phyloP scores from a whole-genome alignment of 2,113 vertebrate genomes.

The Pitta sordida region DNA sequence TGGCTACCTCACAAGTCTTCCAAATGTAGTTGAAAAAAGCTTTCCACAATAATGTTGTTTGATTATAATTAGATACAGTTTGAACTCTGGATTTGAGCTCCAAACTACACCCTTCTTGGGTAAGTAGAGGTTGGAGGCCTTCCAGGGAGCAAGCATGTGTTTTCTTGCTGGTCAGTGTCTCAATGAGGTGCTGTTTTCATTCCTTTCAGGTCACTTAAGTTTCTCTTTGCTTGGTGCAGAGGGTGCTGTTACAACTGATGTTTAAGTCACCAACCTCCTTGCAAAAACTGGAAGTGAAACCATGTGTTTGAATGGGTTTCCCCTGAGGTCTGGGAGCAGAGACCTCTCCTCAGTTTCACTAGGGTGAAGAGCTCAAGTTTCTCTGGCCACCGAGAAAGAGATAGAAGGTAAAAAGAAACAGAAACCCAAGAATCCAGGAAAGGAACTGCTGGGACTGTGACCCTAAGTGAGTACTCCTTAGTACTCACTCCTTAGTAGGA shows the following conservation, averaged over 20 bases:
- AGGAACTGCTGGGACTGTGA: neutral
- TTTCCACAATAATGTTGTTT: neutral
- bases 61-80: neutral
- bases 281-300: neutral
- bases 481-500: too few relatives aligned
- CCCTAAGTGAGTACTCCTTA: too few relatives aligned
- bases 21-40: constrained; percentile 20
- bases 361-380: neutral
- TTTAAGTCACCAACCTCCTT: neutral
- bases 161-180: neutral
- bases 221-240: neutral
- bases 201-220: neutral
- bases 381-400: neutral
- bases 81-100: neutral
- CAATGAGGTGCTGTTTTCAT: neutral
- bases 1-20: constrained; percentile 26
- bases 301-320: neutral
- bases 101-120: neutral
- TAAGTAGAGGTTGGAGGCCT: neutral
- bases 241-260: neutral
- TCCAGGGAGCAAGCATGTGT: neutral
- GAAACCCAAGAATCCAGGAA: neutral
- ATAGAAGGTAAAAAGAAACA: neutral
- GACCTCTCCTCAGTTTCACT: neutral
- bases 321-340: neutral